Conservation (phyloP, 2,797 vertebrate genomes). For the Acipenser ruthenus region DNA sequence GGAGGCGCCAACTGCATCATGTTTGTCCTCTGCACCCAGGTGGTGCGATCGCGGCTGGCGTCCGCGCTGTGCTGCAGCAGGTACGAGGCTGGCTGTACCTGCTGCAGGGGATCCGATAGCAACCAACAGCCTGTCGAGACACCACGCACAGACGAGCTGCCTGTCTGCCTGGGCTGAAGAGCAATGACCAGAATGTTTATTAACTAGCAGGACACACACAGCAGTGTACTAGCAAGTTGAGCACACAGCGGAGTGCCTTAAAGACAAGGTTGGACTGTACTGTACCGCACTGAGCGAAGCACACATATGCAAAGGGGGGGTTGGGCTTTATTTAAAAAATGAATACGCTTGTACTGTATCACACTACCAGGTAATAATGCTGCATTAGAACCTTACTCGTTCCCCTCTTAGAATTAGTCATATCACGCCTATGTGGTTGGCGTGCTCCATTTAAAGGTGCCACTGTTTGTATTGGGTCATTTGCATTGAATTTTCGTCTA, state of each 20-base stretch:
- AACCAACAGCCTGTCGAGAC: not conserved
- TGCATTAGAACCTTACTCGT: no score
- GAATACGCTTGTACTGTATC: no score
- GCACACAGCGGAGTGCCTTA: not conserved
- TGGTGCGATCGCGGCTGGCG: conserved; percentile 62
- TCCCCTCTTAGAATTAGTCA: no score
- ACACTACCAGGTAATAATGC: no score
- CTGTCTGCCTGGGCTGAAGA: conserved; percentile 26
- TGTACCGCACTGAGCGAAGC: not conserved
- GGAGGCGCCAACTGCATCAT: conserved; percentile 93
- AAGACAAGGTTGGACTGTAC: not conserved
- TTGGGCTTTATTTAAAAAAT: no score
- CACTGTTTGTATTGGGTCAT: no score
- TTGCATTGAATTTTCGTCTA: no score
- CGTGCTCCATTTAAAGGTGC: no score
- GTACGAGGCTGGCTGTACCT: not conserved
- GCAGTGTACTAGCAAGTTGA: not conserved
- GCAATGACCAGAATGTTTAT: not conserved
- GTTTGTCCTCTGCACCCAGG: conserved; percentile 79
- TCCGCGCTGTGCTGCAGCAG: conserved; percentile 42
- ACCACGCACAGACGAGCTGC: not conserved
- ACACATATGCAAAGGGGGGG: not conserved
- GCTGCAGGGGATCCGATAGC: not conserved
- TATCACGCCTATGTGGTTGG: no score
- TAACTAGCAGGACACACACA: not conserved